Evolutionary conservation across 2,113 vertebrate species (phyloP), one percentile per base, ranked within the genome.

Genomic region (Harpagus bidentatus): DNA sequence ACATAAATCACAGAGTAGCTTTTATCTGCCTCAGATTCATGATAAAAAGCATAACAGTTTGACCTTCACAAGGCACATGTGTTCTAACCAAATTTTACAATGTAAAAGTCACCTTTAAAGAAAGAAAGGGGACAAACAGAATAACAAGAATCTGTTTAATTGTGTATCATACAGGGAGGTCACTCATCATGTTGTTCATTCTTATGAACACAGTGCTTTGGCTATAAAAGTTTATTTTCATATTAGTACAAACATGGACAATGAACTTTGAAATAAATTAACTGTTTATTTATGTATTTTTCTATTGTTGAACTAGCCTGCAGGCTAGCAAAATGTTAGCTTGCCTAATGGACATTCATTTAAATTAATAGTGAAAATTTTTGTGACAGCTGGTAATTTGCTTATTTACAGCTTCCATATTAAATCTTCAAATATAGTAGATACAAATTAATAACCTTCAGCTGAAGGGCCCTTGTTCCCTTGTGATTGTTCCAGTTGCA

Each of bases 391-490:
- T 97, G 28, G 79, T 90, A 97, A 97, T 98, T 97, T 97, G 71
- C 89, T 97, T 98, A 97, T 97, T 97, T 98, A 97, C 79, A 97
- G 34, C 55, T 96, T 97, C 91, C 72, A 91, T 94, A 96, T 96
- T 93, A 96, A 63, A 61, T 69, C 63, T 95, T 96, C 53, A 92
- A 96, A 95, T 93, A 59, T 17, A 82, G 32, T 62, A 87, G 77
- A 86, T 95, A 83, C 13, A 94, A 95, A 94, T 76, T 93, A 95
- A 93, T 86, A 95, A 96, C 52, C 43, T 96, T 59, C 62, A 92
- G 8, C 66, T 93, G 61, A 96, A 86, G 11, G 32, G 38, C 62
- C 13, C 4, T 82, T 88, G 29, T 81, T 92, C 77, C 23, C 11
- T 48, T 71, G 95, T 66, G 34, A 78, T 88, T 89, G 11, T 63